phyloP scores from a whole-genome alignment of 2,888 invertebrate species.

The Temnothorax rugatulus region DNA sequence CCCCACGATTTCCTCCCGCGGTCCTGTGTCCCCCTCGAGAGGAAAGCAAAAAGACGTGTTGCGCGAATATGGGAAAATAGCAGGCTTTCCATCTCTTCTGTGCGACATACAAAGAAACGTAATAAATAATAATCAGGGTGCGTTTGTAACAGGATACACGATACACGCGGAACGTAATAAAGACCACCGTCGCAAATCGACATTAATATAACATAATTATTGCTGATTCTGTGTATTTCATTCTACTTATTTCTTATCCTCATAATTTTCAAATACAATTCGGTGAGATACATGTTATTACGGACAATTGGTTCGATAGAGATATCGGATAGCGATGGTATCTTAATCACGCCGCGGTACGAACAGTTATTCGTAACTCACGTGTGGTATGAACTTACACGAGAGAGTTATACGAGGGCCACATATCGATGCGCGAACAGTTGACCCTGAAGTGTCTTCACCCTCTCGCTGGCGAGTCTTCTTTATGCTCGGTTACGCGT shows the following conservation, averaged over 20 bases:
- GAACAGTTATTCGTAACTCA: conserved; percentile 73
- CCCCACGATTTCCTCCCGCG: conserved; percentile 72
- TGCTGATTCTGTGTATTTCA: not conserved
- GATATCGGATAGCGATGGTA: conserved; percentile 7
- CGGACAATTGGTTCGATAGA: conserved; percentile 6
- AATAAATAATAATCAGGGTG: conserved; percentile 42
- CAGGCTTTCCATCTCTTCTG: not conserved
- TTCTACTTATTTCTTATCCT: not conserved
- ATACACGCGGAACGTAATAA: conserved; percentile 5
- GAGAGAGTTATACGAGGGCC: conserved; percentile 77
- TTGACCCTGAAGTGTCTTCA: conserved; percentile 83
- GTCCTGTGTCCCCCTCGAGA: conserved; percentile 47
- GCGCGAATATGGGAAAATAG: conserved; percentile 13
- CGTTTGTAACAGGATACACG: conserved; percentile 18
- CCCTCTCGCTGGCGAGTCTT: conserved; percentile 68
- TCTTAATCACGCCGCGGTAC: conserved; percentile 31
- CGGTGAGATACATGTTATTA: not conserved
- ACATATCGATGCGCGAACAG: conserved; percentile 83
- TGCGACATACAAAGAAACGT: not conserved
- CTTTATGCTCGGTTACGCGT: conserved; percentile 42
- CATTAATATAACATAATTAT: conserved; percentile 4
- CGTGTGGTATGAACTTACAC: conserved; percentile 71
- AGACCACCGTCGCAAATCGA: not conserved
- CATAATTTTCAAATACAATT: not conserved
- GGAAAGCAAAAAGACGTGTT: conserved; percentile 20